Base-by-base conservation (phyloP, 2,113 vertebrate genomes). In the Gallinago jamesoni region DNA sequence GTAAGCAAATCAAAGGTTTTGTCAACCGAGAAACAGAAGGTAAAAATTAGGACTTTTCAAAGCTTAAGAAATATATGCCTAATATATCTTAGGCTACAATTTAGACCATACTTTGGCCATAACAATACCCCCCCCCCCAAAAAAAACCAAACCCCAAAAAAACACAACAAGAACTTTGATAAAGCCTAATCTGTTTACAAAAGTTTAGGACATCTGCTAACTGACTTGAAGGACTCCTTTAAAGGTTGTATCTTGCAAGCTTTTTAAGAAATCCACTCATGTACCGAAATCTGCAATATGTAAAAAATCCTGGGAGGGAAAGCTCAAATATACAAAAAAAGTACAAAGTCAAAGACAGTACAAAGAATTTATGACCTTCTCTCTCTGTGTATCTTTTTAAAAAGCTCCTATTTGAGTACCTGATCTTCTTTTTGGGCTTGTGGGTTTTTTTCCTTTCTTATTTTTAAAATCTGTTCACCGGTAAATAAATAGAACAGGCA, bases 301-400 rank as follows among this genome's bases (percentile, higher is more conserved):
- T 95, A 96, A 96, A 92, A 91, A 59, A 35, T 85, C 70, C 86
- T 96, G 52, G 28, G 50, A 97, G 76, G 33, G 75, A 94, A 62
- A 93, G 57, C 81, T 97, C 85, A 97, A 98, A 96, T 93, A 83
- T 33, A 90, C 24, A 48, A 88, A 95, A 95, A 93, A 53, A 95
- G 84, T 77, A 97, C 87, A 95, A 97, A 97, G 91, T 83, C 75
- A 96, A 95, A 95, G 78, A 53, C 74, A 93, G 35, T 64, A 97
- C 80, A 94, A 96, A 94, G 79, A 93, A 74, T 83, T 67, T 47
- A 80, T 39, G 80, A 91, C 74, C 86, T 95, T 48, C 64, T 94
- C 48, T 78, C 21, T 80, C 37, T 92, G 2, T 30, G 1, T 56
- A 11, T 21, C 14, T 57, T 39, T 68, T 68, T 86, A 47, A 1